These are phyloP conservation scores for Lithodes maja DNA, from an alignment of 2,888 invertebrate genomes.

Conservation along the genomic window DNA sequence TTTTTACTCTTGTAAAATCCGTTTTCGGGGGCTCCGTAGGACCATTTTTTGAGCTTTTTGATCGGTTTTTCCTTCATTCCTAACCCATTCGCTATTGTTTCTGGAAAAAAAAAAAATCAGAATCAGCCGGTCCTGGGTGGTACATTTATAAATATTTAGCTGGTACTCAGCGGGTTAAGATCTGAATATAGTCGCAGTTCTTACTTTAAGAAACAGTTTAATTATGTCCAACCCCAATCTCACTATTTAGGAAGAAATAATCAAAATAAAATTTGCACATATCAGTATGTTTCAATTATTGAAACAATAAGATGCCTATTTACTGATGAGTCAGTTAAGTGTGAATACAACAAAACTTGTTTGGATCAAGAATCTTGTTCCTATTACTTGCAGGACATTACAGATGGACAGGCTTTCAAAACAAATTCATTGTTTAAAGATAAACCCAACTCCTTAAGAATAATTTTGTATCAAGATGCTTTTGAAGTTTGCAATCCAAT, in stretches of 20 bases:
- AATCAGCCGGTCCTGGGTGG: too few species aligned
- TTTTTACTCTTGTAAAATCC: too few species aligned
- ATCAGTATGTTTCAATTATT: conserved; percentile 24
- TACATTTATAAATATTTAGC: too few species aligned
- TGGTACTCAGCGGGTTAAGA: neutral
- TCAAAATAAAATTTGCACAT: neutral
- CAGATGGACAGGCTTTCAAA: conserved; percentile 22
- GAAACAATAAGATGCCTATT: conserved; percentile 24
- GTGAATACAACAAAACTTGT: conserved; percentile 13
- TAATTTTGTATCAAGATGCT: conserved; percentile 31
- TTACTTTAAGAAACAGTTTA: conserved; percentile 4
- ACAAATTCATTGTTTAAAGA: conserved; percentile 16
- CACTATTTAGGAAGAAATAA: conserved; percentile 22
- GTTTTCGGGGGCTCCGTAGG: too few species aligned
- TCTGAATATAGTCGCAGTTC: conserved; percentile 14
- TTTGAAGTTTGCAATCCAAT: conserved; percentile 35
- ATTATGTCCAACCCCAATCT: conserved; percentile 5
- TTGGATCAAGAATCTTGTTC: conserved; percentile 5
- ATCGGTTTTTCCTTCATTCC: too few species aligned
- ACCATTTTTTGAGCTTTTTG: too few species aligned
- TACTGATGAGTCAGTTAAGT: conserved; percentile 12
- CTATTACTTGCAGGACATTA: conserved; percentile 20
- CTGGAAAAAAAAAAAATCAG: too few species aligned
- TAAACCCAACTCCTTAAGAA: conserved; percentile 6
- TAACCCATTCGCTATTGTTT: too few species aligned